phyloP scores from a whole-genome alignment of 2,797 vertebrate genomes.

The Dallia pectoralis region DNA sequence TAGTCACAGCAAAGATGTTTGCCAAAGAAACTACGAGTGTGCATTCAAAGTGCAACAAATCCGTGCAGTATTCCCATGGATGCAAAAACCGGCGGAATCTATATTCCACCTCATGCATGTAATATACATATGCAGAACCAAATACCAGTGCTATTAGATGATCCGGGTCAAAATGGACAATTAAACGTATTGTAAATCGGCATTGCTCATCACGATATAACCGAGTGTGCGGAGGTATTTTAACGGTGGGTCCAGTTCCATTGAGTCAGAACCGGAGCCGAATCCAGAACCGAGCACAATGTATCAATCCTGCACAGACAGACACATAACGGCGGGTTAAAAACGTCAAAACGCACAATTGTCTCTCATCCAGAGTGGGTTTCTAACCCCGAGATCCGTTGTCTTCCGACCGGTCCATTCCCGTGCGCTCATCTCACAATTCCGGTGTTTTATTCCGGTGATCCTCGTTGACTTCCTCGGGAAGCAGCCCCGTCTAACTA shows the following conservation, averaged over 20 bases:
- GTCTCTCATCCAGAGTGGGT: slow-evolving; percentile 27
- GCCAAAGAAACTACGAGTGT: slow-evolving; percentile 14
- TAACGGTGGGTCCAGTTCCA: background rate
- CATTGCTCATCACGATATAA: background rate
- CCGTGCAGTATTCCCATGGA: slow-evolving; percentile 10
- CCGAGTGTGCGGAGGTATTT: background rate
- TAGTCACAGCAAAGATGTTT: slow-evolving; percentile 28
- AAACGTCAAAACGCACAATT: slow-evolving; percentile 11
- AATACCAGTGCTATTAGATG: background rate
- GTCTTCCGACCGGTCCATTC: slow-evolving; percentile 41
- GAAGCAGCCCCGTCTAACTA: slow-evolving; percentile 48
- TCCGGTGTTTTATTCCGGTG: slow-evolving; percentile 38
- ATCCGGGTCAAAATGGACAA: background rate
- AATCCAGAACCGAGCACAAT: background rate
- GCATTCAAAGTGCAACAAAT: slow-evolving; percentile 1
- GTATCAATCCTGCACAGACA: background rate
- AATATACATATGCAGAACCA: background rate
- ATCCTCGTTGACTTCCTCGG: slow-evolving; percentile 45
- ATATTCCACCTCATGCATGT: background rate
- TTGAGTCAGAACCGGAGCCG: background rate
- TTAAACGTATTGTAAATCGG: background rate
- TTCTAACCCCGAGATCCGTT: slow-evolving; percentile 28
- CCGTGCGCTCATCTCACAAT: slow-evolving; percentile 47
- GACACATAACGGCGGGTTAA: background rate
- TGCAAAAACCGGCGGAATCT: background rate